These are phyloP conservation scores for Pelagia noctiluca DNA, from an alignment of 30 jellyfish, hydroid and myxozoan genomes.

Conservation along the genomic window DNA sequence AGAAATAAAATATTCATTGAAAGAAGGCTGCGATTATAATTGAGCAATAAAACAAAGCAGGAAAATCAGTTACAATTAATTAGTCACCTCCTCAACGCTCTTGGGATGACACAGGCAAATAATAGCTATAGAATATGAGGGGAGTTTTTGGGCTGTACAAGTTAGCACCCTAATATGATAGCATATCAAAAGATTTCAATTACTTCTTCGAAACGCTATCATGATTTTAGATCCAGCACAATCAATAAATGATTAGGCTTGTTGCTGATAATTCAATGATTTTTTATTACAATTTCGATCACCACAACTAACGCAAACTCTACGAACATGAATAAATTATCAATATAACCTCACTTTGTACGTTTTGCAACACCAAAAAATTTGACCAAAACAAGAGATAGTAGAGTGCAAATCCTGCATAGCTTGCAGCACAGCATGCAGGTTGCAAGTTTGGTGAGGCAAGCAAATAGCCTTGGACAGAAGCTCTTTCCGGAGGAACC, in stretches of 20 bases:
- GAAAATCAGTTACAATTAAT: not conserved
- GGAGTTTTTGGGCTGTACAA: slow-evolving; percentile 1
- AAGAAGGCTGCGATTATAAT: not conserved
- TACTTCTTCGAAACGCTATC: not conserved
- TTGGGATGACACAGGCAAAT: not conserved
- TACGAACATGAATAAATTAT: not conserved
- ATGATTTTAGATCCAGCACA: not conserved
- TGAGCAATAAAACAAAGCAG: not conserved
- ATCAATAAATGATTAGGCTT: not conserved
- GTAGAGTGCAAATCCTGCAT: not conserved
- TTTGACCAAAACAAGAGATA: not conserved
- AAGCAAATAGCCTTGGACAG: slow-evolving; percentile 29
- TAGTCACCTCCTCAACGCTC: slow-evolving; percentile 9
- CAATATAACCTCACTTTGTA: not conserved
- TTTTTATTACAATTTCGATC: not conserved
- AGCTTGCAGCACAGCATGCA: not conserved
- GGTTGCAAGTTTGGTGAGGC: not conserved
- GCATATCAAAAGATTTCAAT: not conserved
- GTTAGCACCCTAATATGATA: not conserved
- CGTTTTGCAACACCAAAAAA: not conserved
- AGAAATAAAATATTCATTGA: not conserved
- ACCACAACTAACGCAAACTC: not conserved
- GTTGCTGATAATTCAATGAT: not conserved
- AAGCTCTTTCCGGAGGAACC: slow-evolving; percentile 17
- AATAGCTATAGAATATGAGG: slow-evolving; percentile 2